Conservation (phyloP, 2,113 vertebrate genomes). For the Rafetus swinhoei region DNA sequence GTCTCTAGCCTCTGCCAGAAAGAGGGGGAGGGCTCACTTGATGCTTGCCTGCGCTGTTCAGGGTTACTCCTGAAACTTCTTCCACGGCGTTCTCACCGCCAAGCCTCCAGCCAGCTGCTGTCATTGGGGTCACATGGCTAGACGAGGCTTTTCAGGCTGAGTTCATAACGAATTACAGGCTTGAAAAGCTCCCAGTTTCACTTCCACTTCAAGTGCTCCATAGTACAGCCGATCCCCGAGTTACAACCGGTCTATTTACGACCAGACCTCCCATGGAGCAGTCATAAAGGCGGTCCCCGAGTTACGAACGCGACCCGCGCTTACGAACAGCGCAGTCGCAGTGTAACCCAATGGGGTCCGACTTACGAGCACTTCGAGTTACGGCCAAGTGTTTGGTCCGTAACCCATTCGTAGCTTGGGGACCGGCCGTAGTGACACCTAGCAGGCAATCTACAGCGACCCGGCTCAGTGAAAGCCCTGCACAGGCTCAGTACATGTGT, state of each 20-base stretch:
- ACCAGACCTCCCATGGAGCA: no score
- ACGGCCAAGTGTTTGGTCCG: no score
- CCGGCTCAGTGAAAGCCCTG: neutral
- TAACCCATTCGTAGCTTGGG: no score
- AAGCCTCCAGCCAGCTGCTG: neutral
- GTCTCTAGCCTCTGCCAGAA: neutral
- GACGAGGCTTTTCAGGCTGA: neutral
- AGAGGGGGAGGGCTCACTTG: neutral
- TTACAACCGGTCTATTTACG: no score
- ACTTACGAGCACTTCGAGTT: no score
- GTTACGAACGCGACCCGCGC: no score
- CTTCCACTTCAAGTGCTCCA: neutral
- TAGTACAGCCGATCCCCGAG: neutral
- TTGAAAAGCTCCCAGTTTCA: neutral
- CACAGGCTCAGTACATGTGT: neutral
- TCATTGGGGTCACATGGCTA: rapidly evolving
- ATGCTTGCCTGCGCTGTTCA: neutral
- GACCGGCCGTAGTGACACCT: no score
- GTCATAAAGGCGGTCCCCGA: no score
- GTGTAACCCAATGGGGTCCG: no score
- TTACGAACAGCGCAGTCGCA: no score
- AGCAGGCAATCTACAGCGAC: rapidly evolving
- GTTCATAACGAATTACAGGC: rapidly evolving
- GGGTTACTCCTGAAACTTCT: neutral
- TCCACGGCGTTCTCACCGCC: rapidly evolving